Base-by-base conservation (phyloP, 2,797 vertebrate species). In the Danio jaintianensis region DNA sequence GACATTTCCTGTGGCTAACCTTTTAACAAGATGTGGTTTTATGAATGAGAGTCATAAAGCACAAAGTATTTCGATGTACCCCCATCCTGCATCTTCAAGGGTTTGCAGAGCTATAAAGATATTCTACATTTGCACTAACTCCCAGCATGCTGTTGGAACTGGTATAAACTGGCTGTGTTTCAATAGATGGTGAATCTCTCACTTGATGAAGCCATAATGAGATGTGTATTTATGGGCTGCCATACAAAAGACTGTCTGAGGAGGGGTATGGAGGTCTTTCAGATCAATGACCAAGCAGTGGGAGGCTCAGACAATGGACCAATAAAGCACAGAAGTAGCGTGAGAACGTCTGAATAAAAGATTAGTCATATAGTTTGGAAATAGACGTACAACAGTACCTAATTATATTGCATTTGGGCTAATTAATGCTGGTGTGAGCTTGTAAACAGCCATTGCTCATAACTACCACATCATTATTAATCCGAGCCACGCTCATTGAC, bases 391-490 rank as follows among this genome's bases (percentile, higher is more conserved):
- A 80, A 56, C 77, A 61, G 59, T 68, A 68, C 45, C 78, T 82
- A 83, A 81, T 87, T 87, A 84, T 80, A 80, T 66, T 58, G 84
- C 48, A 7, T 71, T 82, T 82, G 62, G 68, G 80, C 55, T 82
- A 80, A 78, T 78, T 82, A 85, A 63, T 82, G 79, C 66, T 58
- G 64, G 67, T 75, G 72, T 58, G 73, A 85, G 78, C 84, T 87
- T 58, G 63, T 84, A 87, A 87, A 85, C 71, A 52, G 8, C 70
- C 52, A 82, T 84, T 85, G 74, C 84, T 85, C 80, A 83, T 81
- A 83, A 81, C 62, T 78, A 79, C 85, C 79, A 82, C 53, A 62
- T 69, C 52, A 73, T 85, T 72, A 75, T 85, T 78, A 83, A 76
- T 76, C 55, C 12, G 55, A 70, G 29, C 78, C 53, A 22, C 7